These are phyloP conservation scores for Craseonycteris thonglongyai DNA, from an alignment of 2,113 vertebrate genomes.

Conservation along the genomic window DNA sequence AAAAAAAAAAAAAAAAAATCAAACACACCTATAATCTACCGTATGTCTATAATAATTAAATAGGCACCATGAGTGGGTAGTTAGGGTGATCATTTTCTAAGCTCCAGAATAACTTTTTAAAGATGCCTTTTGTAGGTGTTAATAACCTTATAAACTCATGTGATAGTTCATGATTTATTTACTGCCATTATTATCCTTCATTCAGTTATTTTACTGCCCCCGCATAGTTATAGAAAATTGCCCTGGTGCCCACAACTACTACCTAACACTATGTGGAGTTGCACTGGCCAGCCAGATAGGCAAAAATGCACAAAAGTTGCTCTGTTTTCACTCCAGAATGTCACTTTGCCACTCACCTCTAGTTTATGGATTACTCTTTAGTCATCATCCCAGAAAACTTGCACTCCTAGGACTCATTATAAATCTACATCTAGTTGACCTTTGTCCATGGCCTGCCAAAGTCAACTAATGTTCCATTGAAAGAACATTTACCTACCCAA, in stretches of 20 bases:
- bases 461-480: background rate
- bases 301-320: background rate
- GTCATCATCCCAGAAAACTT: background rate
- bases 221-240: background rate
- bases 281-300: background rate
- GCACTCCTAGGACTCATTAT: background rate
- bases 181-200: background rate
- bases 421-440: background rate
- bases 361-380: background rate
- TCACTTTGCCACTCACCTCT: background rate
- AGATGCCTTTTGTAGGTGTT: background rate
- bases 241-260: background rate
- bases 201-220: background rate
- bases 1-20: too few species aligned
- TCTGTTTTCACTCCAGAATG: background rate
- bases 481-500: background rate
- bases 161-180: conserved; percentile 25
- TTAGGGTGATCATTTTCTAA: background rate
- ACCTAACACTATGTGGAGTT: background rate
- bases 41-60: background rate
- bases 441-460: background rate
- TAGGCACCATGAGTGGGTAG: background rate
- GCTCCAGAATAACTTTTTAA: conserved; percentile 10
- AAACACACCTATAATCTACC: conserved; percentile 27
- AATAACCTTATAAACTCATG: conserved; percentile 9